A percentile compares a stretch with the other conserved stretches of the same genome.
Evolutionary conservation across 1,140 invertebrate species (phyloP).

Genomic region (Pachyrhynchus sulphureomaculatus): DNA sequence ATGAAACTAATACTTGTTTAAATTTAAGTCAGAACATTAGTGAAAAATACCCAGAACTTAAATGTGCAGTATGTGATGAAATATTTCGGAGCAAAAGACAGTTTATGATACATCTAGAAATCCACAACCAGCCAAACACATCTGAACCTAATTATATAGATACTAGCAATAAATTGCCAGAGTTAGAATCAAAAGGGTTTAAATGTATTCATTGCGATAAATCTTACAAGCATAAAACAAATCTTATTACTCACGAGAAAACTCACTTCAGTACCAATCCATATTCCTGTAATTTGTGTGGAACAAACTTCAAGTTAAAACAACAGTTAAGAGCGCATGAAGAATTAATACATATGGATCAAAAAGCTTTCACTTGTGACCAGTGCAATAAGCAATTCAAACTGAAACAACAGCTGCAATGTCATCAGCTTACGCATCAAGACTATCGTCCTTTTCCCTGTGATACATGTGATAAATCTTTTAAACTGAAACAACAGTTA

Average conservation of each 20-base stretch:
- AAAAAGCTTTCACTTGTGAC: slow-evolving; percentile 11
- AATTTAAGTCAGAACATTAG: background rate
- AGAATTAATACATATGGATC: slow-evolving; percentile 2
- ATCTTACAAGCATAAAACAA: slow-evolving; percentile 14
- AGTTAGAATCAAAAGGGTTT: background rate
- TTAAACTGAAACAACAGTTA: slow-evolving; percentile 35
- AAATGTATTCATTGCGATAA: slow-evolving; percentile 20
- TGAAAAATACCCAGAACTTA: background rate
- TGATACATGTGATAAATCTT: slow-evolving; percentile 31
- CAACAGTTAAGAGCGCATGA: slow-evolving; percentile 31
- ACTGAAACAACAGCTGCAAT: slow-evolving; percentile 13
- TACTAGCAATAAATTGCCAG: no score
- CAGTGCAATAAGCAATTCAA: slow-evolving; percentile 18
- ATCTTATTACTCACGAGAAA: slow-evolving; percentile 11
- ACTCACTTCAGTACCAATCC: slow-evolving; percentile 5
- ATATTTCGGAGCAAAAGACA: background rate
- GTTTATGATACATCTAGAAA: background rate
- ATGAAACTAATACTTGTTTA: background rate
- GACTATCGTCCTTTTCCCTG: slow-evolving; percentile 18
- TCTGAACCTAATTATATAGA: no score
- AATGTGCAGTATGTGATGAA: background rate
- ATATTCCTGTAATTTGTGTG: slow-evolving; percentile 1
- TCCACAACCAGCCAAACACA: background rate
- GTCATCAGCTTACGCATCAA: slow-evolving; percentile 1
- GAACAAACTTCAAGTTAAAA: slow-evolving; percentile 26